phyloP scores from a whole-genome alignment of 2,113 vertebrate genomes.

The Ageneiosus marmoratus region DNA sequence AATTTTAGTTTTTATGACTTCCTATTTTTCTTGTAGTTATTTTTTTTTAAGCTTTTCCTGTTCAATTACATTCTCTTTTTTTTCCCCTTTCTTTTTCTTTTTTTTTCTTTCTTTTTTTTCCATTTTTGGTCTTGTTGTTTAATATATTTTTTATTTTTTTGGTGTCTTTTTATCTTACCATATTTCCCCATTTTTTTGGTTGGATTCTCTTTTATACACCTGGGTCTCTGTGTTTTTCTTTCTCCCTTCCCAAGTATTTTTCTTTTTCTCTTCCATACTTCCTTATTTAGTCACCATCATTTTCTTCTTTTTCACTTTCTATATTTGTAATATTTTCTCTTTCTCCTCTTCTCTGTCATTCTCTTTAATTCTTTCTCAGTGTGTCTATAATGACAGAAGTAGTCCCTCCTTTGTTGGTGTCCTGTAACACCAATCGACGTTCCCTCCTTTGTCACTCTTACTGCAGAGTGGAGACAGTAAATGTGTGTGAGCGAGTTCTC shows the following conservation, averaged over 20 bases:
- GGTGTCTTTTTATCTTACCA: neutral
- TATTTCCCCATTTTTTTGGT: neutral
- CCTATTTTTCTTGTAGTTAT: no score
- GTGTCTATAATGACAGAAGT: neutral
- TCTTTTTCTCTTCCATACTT: neutral
- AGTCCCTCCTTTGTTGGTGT: neutral
- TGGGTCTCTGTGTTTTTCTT: neutral
- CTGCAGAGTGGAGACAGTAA: slow-evolving; percentile 49
- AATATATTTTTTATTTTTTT: neutral
- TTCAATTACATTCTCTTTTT: neutral
- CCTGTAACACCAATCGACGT: slow-evolving; percentile 17
- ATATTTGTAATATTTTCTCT: neutral
- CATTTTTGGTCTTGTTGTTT: neutral
- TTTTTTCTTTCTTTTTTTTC: no score
- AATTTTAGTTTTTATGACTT: no score
- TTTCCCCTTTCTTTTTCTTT: no score
- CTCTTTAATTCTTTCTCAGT: neutral
- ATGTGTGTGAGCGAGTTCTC: slow-evolving; percentile 42
- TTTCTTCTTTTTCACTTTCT: neutral
- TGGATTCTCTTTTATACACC: neutral
- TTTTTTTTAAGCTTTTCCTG: no score
- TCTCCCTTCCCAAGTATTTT: fast-evolving
- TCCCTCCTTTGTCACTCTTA: slow-evolving; percentile 41
- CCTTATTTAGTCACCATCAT: neutral
- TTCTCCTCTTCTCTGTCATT: neutral